These are phyloP conservation scores for Leucophenga varia DNA, from an alignment of 1,140 invertebrate genomes.

Conservation along the genomic window DNA sequence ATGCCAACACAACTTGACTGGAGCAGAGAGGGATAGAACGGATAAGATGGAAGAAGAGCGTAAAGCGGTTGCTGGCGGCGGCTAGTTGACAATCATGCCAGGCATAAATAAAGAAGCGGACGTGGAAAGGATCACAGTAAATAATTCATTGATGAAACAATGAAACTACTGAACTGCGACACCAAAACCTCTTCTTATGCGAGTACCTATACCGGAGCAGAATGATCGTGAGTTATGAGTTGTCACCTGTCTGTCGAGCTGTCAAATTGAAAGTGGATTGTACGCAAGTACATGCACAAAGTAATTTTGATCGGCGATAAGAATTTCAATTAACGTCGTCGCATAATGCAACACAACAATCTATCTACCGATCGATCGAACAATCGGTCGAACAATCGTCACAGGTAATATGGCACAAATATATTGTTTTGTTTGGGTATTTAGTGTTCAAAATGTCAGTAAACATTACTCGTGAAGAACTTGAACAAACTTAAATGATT, in stretches of 20 bases:
- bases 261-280: constrained; percentile 57
- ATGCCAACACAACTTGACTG: no score
- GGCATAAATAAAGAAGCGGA: constrained; percentile 49
- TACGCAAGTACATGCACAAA: constrained; percentile 26
- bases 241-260: constrained; percentile 55
- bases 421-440: no score
- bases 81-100: no score
- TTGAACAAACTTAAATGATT: no score
- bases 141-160: constrained; percentile 16
- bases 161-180: no score
- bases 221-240: constrained; percentile 46
- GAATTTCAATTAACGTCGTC: constrained; percentile 55
- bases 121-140: constrained; percentile 27
- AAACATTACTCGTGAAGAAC: no score
- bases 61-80: constrained; percentile 18
- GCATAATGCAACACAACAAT: no score
- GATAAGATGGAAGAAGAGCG: constrained; percentile 1
- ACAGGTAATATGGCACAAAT: constrained; percentile 5
- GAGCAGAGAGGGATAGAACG: no score
- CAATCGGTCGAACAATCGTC: not conserved
- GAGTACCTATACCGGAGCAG: no score
- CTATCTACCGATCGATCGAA: constrained; percentile 11
- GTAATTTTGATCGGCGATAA: constrained; percentile 50
- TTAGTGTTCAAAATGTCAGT: no score
- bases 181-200: no score